Base-by-base conservation (phyloP, 2,888 invertebrate genomes). In the Cheilosia soror region DNA sequence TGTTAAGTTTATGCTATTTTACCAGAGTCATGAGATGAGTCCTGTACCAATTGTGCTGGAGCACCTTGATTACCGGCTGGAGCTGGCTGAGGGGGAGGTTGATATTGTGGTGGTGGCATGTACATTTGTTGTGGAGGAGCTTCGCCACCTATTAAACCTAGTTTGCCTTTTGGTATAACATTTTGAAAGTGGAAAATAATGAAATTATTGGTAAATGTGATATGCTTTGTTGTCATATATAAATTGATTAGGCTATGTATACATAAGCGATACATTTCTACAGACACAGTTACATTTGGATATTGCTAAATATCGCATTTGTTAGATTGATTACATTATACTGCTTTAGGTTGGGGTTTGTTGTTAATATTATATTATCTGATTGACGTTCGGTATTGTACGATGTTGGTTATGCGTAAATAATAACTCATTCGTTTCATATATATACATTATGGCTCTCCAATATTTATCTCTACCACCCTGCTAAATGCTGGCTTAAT, bases 21-120 rank as follows among this genome's bases (percentile, higher is more conserved):
- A 55, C 76, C 87, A 62, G 77, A 88, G 47, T 86, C 84, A 51
- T 88, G 89, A 47, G 88, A 87, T 76, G 88, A 89, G 81, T 89
- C 89, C 55, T 88, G 90, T 80, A 89, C 89, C 89, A 91, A 89
- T 73, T 77, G 85, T 85, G 81, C 68, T 76, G 83, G 94, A 89
- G 93, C 76, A 87, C 93, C 93, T 93, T 88, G 93, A 62, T 94
- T 94, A 89, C 93, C 94, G 68, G 94, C 93, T 87, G 93, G 93
- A 13, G 93, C 93, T 88, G 93, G 94, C 87, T 93, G 94, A 87
- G 90, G 92, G 83, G 92, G 92, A 87, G 93, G 94, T 88, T 88
- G 91, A 88, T 91, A 91, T 87, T 90, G 90, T 93, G 88, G 91
- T 92, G 31, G 93, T 91, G 47, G 90, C 93, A 83, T 90, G 88